These are phyloP conservation scores for Narcine bancroftii DNA, from an alignment of 2,113 vertebrate genomes.

Conservation along the genomic window DNA sequence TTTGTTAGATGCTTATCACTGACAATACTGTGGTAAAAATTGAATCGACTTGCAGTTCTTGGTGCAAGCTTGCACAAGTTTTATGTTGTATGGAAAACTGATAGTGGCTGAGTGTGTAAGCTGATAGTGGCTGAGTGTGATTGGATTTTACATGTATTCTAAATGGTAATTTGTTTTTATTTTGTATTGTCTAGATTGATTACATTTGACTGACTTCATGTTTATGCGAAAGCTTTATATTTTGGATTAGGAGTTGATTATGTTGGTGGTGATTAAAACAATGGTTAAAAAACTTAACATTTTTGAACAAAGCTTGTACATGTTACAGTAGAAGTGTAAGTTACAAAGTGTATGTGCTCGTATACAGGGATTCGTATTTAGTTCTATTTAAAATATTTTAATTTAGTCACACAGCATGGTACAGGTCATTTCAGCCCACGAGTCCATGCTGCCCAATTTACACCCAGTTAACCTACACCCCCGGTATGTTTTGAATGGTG, in stretches of 20 bases:
- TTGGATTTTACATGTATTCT: not conserved
- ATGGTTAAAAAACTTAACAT: not conserved
- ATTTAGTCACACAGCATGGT: too few species aligned
- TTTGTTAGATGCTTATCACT: conserved; percentile 16
- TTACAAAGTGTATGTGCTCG: not conserved
- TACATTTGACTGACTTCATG: conserved; percentile 6
- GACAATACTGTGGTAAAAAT: not conserved
- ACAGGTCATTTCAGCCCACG: too few species aligned
- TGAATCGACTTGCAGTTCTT: not conserved
- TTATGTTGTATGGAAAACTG: not conserved
- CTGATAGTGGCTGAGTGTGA: not conserved
- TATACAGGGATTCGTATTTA: conserved; percentile 24
- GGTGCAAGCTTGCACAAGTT: not conserved
- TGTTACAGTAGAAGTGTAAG: conserved; percentile 16
- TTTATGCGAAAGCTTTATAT: not conserved
- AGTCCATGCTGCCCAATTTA: too few species aligned
- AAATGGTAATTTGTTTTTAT: not conserved
- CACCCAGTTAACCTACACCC: too few species aligned
- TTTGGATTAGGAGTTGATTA: not conserved
- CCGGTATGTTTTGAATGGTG: too few species aligned
- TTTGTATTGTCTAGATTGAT: not conserved
- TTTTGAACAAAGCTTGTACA: conserved; percentile 33
- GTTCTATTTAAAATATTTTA: too few species aligned
- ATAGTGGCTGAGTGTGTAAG: not conserved
- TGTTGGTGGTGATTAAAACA: not conserved